A percentile compares a stretch with the other conserved stretches of the same genome.
Conservation (phyloP, 2,113 vertebrate species). For the Eptatretus burgeri region DNA sequence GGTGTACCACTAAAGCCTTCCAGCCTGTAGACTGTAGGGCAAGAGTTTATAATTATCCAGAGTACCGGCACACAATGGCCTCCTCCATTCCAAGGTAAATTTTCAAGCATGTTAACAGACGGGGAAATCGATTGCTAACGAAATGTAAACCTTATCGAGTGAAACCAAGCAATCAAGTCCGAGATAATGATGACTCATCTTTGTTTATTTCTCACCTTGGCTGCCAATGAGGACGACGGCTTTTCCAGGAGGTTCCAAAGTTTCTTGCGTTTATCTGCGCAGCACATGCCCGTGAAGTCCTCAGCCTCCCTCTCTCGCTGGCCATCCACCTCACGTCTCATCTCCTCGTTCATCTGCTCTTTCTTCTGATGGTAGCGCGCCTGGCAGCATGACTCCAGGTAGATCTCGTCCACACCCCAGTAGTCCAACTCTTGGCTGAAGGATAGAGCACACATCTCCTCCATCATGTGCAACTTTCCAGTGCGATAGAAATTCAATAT, state of each 20-base stretch:
- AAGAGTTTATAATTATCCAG: too few species aligned
- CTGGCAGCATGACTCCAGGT: constrained; percentile 5
- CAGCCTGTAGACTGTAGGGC: too few species aligned
- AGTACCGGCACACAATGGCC: too few species aligned
- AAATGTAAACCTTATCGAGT: not conserved
- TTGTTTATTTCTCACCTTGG: not conserved
- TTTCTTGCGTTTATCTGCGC: not conserved
- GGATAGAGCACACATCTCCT: constrained; percentile 3
- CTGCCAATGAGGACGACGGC: constrained; percentile 1
- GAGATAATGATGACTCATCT: not conserved
- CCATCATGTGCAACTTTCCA: constrained; percentile 4
- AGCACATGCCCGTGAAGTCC: not conserved
- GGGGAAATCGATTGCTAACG: not conserved
- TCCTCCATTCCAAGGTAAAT: not conserved
- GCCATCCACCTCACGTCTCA: not conserved
- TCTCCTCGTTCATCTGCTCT: constrained; percentile 6
- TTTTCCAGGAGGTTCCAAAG: constrained; percentile 5
- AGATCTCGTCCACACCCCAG: constrained; percentile 6
- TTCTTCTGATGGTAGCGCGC: constrained; percentile 4
- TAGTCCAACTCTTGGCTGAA: constrained; percentile 5
- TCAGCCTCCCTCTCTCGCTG: not conserved
- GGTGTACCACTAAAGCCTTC: too few species aligned
- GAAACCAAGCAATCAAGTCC: constrained; percentile 1
- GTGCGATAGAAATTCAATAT: constrained; percentile 3
- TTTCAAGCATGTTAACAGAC: not conserved